These are phyloP conservation scores for Hemistola chrysoprasaria DNA, from an alignment of 2,888 invertebrate species.

Conservation along the genomic window DNA sequence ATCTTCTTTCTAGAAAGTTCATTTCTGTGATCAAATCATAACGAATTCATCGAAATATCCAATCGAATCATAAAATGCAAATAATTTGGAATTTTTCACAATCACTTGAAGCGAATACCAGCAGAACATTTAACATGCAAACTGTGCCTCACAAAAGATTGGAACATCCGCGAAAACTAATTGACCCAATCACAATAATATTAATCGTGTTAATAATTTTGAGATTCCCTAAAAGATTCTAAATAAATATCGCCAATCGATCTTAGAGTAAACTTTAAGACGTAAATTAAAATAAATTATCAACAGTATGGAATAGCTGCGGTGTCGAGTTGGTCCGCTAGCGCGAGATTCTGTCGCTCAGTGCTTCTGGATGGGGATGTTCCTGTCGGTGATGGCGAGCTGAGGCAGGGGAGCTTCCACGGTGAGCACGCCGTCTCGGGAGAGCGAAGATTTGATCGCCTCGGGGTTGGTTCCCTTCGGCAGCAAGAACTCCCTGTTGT, in stretches of 20 bases:
- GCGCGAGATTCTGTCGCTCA: conserved; percentile 49
- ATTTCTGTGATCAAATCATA: conserved; percentile 29
- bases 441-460: conserved; percentile 96
- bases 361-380: conserved; percentile 90
- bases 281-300: conserved; percentile 80
- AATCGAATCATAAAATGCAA: conserved; percentile 57
- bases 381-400: conserved; percentile 89
- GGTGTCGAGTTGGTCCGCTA: conserved; percentile 45
- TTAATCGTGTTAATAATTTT: conserved; percentile 55
- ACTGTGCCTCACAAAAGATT: conserved; percentile 50
- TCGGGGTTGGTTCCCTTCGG: conserved; percentile 99
- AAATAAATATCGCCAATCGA: conserved; percentile 72
- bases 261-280: conserved; percentile 67
- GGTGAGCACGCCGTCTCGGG: conserved; percentile 97
- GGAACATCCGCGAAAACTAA: conserved; percentile 51
- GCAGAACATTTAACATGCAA: conserved; percentile 54
- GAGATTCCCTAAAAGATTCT: conserved; percentile 76
- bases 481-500: conserved; percentile 98
- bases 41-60: conserved; percentile 38
- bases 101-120: conserved; percentile 56
- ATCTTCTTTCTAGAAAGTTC: conserved; percentile 32
- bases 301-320: conserved; percentile 80
- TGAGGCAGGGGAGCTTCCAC: conserved; percentile 98
- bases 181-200: conserved; percentile 50
- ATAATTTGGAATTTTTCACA: conserved; percentile 54